Base-by-base conservation (phyloP, 35 echinoderm and acorn worm species). In the Apostichopus japonicus region DNA sequence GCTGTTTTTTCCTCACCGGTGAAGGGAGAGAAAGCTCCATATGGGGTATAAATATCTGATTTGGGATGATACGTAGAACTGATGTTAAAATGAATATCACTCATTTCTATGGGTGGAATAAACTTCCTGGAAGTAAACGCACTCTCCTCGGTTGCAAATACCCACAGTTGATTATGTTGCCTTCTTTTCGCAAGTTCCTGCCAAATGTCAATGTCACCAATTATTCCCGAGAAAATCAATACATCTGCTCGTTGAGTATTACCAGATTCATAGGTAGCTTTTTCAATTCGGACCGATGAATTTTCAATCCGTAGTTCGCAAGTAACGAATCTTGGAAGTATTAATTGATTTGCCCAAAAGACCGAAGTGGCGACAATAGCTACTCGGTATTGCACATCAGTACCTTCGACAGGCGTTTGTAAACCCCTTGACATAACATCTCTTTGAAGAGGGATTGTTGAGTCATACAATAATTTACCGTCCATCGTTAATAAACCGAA, bases 121-220 rank as follows among this genome's bases (percentile, higher is more conserved):
- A 11, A 22, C 8, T n/a, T 9, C 17, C 67, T 59, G 1, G 86
- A 65, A 56, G n/a, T 72, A 10, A 51, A 54, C 9, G 86, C 23
- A 89, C 86, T 89, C 51, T 89, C 86, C 27, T 89, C 67, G 4
- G 86, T 89, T 33, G 86, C 33, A 44, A 65, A 65, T 19, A 89
- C 62, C 86, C 86, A 89, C 22, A 75, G 15, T n/a, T 89, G 86
- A 52, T 27, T 17, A 1, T 7, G 4, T 67, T 7, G 57, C 51
- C 86, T 89, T 17, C 57, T 8, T 1, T 51, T 5, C 72, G 70
- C 55, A 0, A 89, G 56, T 16, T 72, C 17, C 17, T 10, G 8
- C 86, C 86, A 89, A 73, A 73, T 4, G 8, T 89, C 56, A 72
- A 9, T 44, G 17, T 17, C 1, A 23, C 6, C 5, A 11, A 89